These are phyloP conservation scores for Lepidocyrtinus sp. DNA, from an alignment of 2,888 invertebrate genomes.

Conservation along the genomic window DNA sequence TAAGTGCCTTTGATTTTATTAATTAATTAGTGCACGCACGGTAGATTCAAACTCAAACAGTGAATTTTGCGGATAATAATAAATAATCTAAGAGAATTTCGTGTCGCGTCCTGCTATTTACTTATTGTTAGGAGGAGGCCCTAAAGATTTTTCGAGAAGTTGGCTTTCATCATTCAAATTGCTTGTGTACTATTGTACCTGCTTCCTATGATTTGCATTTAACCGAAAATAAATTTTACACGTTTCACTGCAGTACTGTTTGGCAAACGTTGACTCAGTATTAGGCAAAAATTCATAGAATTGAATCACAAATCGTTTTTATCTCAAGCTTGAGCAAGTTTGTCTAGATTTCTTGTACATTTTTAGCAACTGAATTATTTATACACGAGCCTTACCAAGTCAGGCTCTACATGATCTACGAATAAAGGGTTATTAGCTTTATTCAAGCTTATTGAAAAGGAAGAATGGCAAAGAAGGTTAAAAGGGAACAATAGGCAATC, in stretches of 20 bases:
- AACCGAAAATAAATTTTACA: background rate
- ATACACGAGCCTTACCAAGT: no score
- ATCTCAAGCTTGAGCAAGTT: background rate
- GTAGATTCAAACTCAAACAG: no score
- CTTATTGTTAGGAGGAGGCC: no score
- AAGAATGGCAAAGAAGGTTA: conserved; percentile 14
- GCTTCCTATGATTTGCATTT: background rate
- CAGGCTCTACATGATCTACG: background rate
- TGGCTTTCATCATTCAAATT: background rate
- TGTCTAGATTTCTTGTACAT: no score
- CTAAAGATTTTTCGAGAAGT: background rate
- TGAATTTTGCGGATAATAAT: no score
- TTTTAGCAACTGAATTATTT: no score
- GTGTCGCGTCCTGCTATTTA: no score
- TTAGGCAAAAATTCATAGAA: background rate
- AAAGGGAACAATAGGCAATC: conserved; percentile 2
- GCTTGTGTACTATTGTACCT: background rate
- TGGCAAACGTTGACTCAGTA: background rate
- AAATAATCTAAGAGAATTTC: no score
- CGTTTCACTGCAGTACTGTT: background rate
- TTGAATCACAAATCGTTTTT: background rate
- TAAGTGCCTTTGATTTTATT: no score
- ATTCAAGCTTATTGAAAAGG: background rate
- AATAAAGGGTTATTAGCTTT: background rate
- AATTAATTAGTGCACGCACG: no score